Base-by-base conservation (phyloP, 2,113 vertebrate genomes). In the Eptesicus fuscus region DNA sequence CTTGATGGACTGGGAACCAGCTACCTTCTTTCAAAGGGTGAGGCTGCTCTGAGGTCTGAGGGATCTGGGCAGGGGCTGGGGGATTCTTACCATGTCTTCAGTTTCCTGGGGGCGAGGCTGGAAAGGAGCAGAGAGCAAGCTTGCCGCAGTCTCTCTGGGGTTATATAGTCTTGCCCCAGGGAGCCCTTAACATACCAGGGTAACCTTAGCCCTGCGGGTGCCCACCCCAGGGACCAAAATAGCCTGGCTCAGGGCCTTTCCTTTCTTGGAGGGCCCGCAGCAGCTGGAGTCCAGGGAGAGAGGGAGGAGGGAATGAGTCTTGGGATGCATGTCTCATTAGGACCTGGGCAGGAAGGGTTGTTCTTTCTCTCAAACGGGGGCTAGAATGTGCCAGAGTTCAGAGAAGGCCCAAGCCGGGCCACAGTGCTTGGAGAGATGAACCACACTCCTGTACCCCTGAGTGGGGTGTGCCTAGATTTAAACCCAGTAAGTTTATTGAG, bases 141-240 rank as follows among this genome's bases (percentile, higher is more conserved):
- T 42, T 56, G 74, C 78, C 6, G 56, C 88, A 20, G 83, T 88
- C 90, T 94, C 95, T 97, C 92, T 87, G 88, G 93, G 95, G 96
- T 98, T 98, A 97, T 98, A 98, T 98, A 98, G 96, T 51, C 94
- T 79, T 87, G 96, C 92, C 92, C 92, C 20, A 47, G 95, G 35
- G 88, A 91, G 86, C 90, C 80, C 82, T 96, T 94, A 95, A 90
- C 95, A 96, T 95, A 91, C 95, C 94, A 88, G 49, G 83, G 96
- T 98, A 98, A 98, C 97, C 98, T 96, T 98, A 98, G 98, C 96
- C 94, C 63, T 96, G 78, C 1, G 20, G 91, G 87, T 97, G 86
- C 96, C 97, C 96, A 98, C 96, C 95, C 97, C 95, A 96, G 96
- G 94, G 96, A 98, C 98, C 88, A 97, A 98, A 98, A 98, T 98